Evolutionary conservation across 2,113 vertebrate genomes (phyloP), one percentile per base, ranked within the genome.

Genomic region (Microtus montanus): DNA sequence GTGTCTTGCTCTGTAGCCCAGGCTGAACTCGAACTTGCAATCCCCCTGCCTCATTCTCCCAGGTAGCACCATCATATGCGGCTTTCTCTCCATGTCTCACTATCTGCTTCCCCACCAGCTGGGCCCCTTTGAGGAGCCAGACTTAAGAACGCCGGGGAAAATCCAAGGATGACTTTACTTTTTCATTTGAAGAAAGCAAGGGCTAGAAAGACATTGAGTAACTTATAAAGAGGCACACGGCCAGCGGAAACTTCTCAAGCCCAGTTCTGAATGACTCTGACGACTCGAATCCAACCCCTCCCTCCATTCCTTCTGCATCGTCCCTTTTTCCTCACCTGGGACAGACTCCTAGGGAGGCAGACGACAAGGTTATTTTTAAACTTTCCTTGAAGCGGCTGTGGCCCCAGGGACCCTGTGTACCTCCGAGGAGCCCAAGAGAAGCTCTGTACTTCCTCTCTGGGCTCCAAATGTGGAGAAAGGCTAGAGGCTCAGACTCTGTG

Each of bases 331-430:
- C 79, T 61, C 66, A 78, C 66, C 28, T 41, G 74, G 44, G 94
- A 77, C 44, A 22, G 8, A 26, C 87, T 66, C 73, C 80, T 33
- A 3, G 52, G 58, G 89, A 96, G 94, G 83, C 83, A 19, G 26
- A 15, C 17, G 87, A 38, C 90, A 64, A 33, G 63, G 74, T 91
- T 97, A 96, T 96, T 97, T 98, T 97, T 92, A 96, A 94, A 90
- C 82, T 92, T 96, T 94, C 78, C 86, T 94, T 95, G 93, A 97
- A 97, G 87, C 85, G 63, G 30, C 38, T 64, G 74, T 38, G n/a
- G 41, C 92, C 85, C 13, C 7, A 87, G 94, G 93, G 90, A 95
- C 82, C 47, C 38, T 0, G 3, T 68, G 90, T 58, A 78, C 44
- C 73, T 87, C 94, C 12, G 4, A 78, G 82, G 88, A 87, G 94